Base-by-base conservation (phyloP, 2,888 invertebrate species). In the Philonicus albiceps region DNA sequence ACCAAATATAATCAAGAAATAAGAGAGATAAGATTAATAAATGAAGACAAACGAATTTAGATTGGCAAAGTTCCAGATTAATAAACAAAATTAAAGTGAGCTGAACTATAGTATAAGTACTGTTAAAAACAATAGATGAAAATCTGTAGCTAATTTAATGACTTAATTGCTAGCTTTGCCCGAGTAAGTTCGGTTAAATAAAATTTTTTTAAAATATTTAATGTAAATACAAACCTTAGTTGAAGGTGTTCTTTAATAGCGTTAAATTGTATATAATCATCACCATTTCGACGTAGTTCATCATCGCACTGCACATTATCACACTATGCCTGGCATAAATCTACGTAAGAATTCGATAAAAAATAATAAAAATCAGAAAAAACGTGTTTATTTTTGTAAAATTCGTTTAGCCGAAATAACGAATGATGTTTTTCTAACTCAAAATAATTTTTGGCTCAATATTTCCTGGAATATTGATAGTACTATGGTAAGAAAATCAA, bases 371-470 rank as follows among this genome's bases (percentile, higher is more conserved):
- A 55, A 34, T 81, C 81, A 55, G 37, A 76, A 37, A 55, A n/a
- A 78, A 81, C 37, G 55, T 34, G 53, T 81, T 81, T 81, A 81
- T 81, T 81, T 81, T 81, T 81, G 81, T 81, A 81, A 81, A 53
- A 55, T 81, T 55, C 31, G 64, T 81, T 81, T 64, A 81, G 34
- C 34, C 34, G 22, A 81, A 81, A 34, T 34, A 55, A 81, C 64
- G 55, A 81, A 64, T 22, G 37, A 6, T 53, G 64, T 81, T 55
- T 81, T 81, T 53, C 55, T 81, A 64, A 81, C 53, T 81, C 34
- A 30, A 49, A 78, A 81, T 55, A 31, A 81, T 31, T 64, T 81
- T n/a, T n/a, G 34, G 81, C 81, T 81, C 81, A 64, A 81, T 81
- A 81, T 81, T 81, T 81, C 8, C 55, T 55, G 55, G 27, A 81